Base-by-base conservation (phyloP, 1,140 invertebrate genomes). In the Oscheius sp. region DNA sequence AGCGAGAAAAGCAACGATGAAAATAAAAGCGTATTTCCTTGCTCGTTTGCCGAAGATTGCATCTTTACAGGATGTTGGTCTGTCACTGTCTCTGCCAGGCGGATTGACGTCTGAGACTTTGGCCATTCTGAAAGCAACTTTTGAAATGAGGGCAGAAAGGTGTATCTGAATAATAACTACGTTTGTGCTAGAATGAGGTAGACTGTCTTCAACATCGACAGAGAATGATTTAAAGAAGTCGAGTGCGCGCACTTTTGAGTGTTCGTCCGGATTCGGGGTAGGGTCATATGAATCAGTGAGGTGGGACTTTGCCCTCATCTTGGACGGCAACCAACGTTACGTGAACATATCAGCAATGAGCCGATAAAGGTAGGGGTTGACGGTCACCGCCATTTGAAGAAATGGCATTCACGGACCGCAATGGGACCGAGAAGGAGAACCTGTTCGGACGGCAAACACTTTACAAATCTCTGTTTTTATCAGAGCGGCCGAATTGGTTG, bases 1-100 rank as follows among this genome's bases (percentile, higher is more conserved):
- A 15, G 82, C 82, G 13, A 83, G 36, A 49, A 83, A 79, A 23
- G 75, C 75, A 55, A 83, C 78, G 35, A 83, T 84, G 46, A 84
- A 77, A 70, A 82, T 80, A 66, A 83, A 83, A 13, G 75, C 80
- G 58, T 75, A 80, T 63, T 82, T 74, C 45, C 73, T 70, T 28
- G 81, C 65, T 52, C 67, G 73, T 72, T 77, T 74, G 10, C 79
- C 75, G n/a, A 65, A 73, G 28, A 79, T 68, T 0, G 63, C 68
- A 31, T 79, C 75, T 46, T 78, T 77, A 42, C 52, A 74, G 1
- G 58, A 62, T 49, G 26, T 38, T 20, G 68, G 68, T 61, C 58
- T 23, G 31, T 67, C 18, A 66, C 42, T 28, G 35, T 46, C 3
- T 67, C 45, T 42, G 49, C 49, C 23, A 13, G 7, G 32, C 45